Evolutionary conservation across 2,888 invertebrate genomes (phyloP), one percentile per base, ranked within the genome.

Genomic region (Criorhina ranunculi): DNA sequence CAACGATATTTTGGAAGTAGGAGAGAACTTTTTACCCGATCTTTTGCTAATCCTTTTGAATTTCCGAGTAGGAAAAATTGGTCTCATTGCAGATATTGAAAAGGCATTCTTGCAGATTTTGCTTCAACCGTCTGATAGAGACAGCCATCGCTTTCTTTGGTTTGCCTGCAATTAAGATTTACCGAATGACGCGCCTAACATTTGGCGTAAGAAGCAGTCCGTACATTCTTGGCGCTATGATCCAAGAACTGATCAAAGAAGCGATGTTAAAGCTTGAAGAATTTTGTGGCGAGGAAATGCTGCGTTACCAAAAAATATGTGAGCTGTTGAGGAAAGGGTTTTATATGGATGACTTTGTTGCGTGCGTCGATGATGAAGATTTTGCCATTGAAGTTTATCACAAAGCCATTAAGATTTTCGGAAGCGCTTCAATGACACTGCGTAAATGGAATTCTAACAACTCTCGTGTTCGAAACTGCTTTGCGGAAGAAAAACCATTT

Each of bases 161-260:
- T 29, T 29, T 29, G n/a, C n/a, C 49, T 49, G 49, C 49, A n/a
- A 29, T 49, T 29, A 49, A 29, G n/a, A n/a, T 11, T n/a, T 49
- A 49, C 29, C 49, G 29, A 49, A 49, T 24, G 24, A 29, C n/a
- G 49, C 49, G 29, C 0, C 49, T 29, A 29, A 49, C n/a, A 49
- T 29, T 49, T 29, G 49, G 49, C 1, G 49, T 49, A 1, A 49
- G 29, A 49, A 49, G 29, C 49, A 49, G 49, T 17, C 12, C 49
- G n/a, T 24, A 49, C n/a, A 49, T 24, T 49, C 24, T 49, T 24
- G 29, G 49, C 4, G 29, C 24, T 5, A 49, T 24, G n/a, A 49
- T 49, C n/a, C 29, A 29, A 9, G n/a, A 49, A 6, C 9, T 49
- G 49, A 29, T 29, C n/a, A 49, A n/a, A 29, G n/a, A 29, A 12